These are phyloP conservation scores for Arremon brunneinucha DNA, from an alignment of 2,797 vertebrate genomes.

Conservation along the genomic window DNA sequence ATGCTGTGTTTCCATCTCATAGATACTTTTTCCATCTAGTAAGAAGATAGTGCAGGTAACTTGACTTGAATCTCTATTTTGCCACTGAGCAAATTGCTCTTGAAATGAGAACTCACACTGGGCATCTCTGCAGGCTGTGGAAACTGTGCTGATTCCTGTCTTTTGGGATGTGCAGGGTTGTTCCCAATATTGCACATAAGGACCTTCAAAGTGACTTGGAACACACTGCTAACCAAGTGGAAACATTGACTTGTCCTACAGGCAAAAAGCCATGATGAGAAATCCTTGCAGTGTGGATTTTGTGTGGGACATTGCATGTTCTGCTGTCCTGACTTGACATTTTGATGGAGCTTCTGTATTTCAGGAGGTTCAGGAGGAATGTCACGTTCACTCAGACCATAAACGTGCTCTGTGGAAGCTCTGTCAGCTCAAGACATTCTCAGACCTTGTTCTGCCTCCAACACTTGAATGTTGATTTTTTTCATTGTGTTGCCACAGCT, in stretches of 20 bases:
- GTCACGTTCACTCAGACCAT: rapidly evolving
- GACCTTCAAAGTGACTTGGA: background rate
- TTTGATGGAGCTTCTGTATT: background rate
- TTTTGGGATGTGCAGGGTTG: background rate
- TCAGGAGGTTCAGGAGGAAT: background rate
- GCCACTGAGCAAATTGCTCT: background rate
- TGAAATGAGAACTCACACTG: background rate
- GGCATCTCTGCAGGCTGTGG: background rate
- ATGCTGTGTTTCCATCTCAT: background rate
- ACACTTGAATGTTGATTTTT: background rate
- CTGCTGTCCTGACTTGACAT: background rate
- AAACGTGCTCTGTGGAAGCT: rapidly evolving
- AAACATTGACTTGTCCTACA: background rate
- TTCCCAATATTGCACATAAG: background rate
- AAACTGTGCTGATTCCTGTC: background rate
- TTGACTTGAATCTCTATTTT: background rate
- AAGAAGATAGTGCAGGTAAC: background rate
- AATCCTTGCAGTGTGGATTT: background rate
- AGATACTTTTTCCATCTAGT: background rate
- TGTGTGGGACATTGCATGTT: background rate
- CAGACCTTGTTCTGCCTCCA: background rate
- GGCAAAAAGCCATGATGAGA: background rate
- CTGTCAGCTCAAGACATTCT: background rate
- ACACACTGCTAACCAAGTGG: background rate
- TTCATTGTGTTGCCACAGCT: background rate